A percentile compares a stretch with the other conserved stretches of the same genome.
Evolutionary conservation across 2,888 invertebrate genomes (phyloP).

Genomic region (Spodoptera picta): DNA sequence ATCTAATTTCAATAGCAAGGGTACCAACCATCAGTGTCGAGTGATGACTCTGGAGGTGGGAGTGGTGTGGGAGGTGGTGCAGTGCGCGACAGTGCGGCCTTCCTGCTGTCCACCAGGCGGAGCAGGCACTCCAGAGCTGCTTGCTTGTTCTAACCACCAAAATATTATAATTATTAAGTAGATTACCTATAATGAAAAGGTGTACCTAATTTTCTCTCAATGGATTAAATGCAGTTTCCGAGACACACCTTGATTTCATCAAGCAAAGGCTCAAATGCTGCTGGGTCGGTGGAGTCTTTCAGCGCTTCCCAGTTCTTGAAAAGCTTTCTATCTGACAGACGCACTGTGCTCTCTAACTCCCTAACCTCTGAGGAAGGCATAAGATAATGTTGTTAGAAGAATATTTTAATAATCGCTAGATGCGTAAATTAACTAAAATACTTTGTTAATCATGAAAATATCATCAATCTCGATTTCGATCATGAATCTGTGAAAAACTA

Average conservation of each 20-base stretch:
- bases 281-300: slow-evolving; percentile 74
- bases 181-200: neutral
- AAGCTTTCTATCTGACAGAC: slow-evolving; percentile 79
- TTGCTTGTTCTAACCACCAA: slow-evolving; percentile 73
- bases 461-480: too few relatives aligned
- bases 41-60: slow-evolving; percentile 66
- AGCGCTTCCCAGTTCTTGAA: slow-evolving; percentile 81
- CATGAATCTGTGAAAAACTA: neutral
- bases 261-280: slow-evolving; percentile 75
- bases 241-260: slow-evolving; percentile 75
- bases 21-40: slow-evolving; percentile 64
- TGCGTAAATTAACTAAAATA: too few relatives aligned
- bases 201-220: neutral
- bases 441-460: neutral
- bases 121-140: slow-evolving; percentile 76
- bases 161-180: neutral
- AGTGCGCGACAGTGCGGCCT: slow-evolving; percentile 57
- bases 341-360: slow-evolving; percentile 79
- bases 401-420: too few relatives aligned
- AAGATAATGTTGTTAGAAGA: too few relatives aligned
- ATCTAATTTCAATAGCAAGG: neutral
- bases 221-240: neutral
- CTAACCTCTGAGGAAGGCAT: slow-evolving; percentile 70
- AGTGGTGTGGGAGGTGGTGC: slow-evolving; percentile 64
- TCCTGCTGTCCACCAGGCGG: slow-evolving; percentile 74